Base-by-base conservation (phyloP, 2,797 vertebrate species). In the Martes flavigula region DNA sequence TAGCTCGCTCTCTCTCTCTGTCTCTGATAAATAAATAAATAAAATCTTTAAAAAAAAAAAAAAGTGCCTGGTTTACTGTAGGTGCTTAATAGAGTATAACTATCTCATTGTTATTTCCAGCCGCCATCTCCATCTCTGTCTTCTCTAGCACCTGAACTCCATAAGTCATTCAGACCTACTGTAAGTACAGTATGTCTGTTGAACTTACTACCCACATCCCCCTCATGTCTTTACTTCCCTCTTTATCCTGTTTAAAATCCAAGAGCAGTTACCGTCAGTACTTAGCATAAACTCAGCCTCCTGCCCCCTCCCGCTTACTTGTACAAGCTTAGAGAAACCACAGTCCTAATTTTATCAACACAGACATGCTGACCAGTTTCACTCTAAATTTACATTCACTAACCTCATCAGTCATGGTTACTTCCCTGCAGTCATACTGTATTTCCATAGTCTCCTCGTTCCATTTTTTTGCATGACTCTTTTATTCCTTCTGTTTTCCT, bases 401-500 rank as follows among this genome's bases (percentile, higher is more conserved):
- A 54, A 83, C 35, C 48, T 66, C 35, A 43, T 20, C 25, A 70
- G 66, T 72, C 78, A 35, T 32, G 30, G 64, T 58, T 54, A 43
- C 12, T 60, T 83, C 54, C 51, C 17, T 73, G 12, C n/a, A 75
- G 27, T 30, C 30, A 27, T 27, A 23, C n/a, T 82, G 4, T 83
- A n/a, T 84, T 81, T 94, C 84, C 54, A 75, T 93, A 87, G 38
- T 87, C 43, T 40, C 14, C 64, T 78, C 32, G 64, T 81, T 82
- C 11, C 2, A 27, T 21, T 79, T 77, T 43, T 43, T 83, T 9
- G 66, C 15, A 23, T 77, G 66, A 38, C 60, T 84, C 2, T 91
- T 89, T 13, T 32, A 18, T 75, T 84, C 9, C 32, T 94, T 79
- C 32, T 72, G 35, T 87, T 96, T 96, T 90, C 81, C 38, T 85